phyloP scores from a whole-genome alignment of 2,113 vertebrate species.

The Mesocricetus auratus region DNA sequence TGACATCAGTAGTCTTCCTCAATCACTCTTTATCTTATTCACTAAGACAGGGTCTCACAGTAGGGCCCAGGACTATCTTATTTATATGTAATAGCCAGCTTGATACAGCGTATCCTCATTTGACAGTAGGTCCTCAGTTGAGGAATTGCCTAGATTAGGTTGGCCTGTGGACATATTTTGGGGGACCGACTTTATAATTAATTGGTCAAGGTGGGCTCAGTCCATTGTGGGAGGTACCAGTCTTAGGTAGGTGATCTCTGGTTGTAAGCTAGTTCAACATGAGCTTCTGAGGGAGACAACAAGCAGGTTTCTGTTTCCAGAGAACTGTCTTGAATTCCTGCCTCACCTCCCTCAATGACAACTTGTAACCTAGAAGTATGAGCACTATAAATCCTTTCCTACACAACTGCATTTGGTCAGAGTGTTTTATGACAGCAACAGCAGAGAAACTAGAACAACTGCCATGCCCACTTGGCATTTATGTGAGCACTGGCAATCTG shows the following conservation, averaged over 20 bases:
- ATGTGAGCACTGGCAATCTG: background rate
- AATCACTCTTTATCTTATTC: background rate
- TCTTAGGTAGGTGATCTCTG: background rate
- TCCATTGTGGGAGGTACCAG: background rate
- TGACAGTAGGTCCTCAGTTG: background rate
- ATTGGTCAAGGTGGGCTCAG: background rate
- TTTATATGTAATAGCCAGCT: background rate
- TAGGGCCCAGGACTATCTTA: background rate
- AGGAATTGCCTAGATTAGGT: background rate
- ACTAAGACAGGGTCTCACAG: too few relatives aligned
- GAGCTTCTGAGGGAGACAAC: background rate
- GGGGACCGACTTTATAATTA: background rate
- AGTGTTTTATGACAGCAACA: background rate
- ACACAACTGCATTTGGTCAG: background rate
- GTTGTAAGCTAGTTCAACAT: background rate
- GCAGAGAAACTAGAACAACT: background rate
- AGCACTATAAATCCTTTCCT: background rate
- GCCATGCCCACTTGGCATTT: background rate
- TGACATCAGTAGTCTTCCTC: background rate
- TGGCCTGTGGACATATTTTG: background rate
- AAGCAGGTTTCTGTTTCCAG: background rate
- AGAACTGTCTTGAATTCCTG: background rate
- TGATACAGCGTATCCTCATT: background rate
- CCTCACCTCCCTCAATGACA: background rate
- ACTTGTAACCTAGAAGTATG: background rate